These are phyloP conservation scores for Remorina albescens DNA, from an alignment of 2,797 vertebrate genomes.

Conservation along the genomic window DNA sequence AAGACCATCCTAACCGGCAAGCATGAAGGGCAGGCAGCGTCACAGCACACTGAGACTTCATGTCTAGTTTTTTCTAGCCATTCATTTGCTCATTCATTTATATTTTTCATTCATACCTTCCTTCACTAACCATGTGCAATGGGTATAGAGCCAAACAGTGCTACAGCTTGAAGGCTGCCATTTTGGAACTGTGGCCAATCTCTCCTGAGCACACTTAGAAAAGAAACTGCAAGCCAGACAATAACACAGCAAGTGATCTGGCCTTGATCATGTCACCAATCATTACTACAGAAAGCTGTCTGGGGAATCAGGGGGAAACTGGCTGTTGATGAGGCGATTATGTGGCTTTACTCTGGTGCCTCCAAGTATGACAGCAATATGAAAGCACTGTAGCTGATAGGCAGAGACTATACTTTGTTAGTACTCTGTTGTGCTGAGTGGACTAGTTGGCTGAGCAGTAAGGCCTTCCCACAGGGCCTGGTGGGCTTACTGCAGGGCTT, in stretches of 20 bases:
- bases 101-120: no score
- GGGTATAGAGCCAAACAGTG: conserved; percentile 38
- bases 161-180: conserved; percentile 59
- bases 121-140: background rate
- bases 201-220: conserved; percentile 65
- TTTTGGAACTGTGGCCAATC: conserved; percentile 61
- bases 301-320: conserved; percentile 70
- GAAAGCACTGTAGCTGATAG: conserved; percentile 64
- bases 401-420: conserved; percentile 79
- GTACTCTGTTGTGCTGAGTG: conserved; percentile 77
- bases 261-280: conserved; percentile 83
- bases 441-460: conserved; percentile 69
- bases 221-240: conserved; percentile 75
- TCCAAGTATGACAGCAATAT: conserved; percentile 76
- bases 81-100: conserved; percentile 29
- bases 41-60: conserved; percentile 12
- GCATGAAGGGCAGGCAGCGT: conserved; percentile 9
- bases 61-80: background rate
- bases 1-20: conserved; percentile 9
- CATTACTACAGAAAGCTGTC: conserved; percentile 72
- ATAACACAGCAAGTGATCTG: conserved; percentile 72
- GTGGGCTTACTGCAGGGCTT: conserved; percentile 65
- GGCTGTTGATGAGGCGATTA: conserved; percentile 84
- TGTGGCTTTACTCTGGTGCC: conserved; percentile 77
- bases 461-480: conserved; percentile 59